phyloP scores from a whole-genome alignment of 2,113 vertebrate species.

The Petromus typicus region DNA sequence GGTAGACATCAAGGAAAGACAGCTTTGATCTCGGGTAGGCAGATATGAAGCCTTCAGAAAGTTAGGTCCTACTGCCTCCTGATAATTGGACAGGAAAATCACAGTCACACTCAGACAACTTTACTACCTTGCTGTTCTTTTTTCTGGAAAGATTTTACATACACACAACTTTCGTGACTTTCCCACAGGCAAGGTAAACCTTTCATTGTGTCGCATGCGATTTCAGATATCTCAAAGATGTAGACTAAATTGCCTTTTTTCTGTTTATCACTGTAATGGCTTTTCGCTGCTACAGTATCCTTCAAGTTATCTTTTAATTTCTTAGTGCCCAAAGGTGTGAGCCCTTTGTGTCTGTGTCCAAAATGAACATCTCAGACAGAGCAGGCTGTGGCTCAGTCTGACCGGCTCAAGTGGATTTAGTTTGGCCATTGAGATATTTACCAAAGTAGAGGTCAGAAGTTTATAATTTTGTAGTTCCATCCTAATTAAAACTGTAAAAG shows the following conservation, averaged over 20 bases:
- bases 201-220: slow-evolving; percentile 78
- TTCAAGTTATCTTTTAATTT: slow-evolving; percentile 83
- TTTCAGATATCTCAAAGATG: slow-evolving; percentile 77
- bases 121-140: slow-evolving; percentile 11
- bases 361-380: slow-evolving; percentile 45
- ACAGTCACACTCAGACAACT: slow-evolving; percentile 55
- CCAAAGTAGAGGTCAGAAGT: background rate
- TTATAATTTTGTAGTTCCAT: background rate
- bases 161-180: slow-evolving; percentile 79
- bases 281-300: slow-evolving; percentile 66
- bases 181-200: slow-evolving; percentile 80
- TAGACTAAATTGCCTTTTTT: slow-evolving; percentile 68
- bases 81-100: slow-evolving; percentile 75
- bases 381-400: background rate
- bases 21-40: slow-evolving; percentile 76
- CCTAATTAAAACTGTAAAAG: slow-evolving; percentile 33
- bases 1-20: slow-evolving; percentile 77
- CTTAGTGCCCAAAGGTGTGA: slow-evolving; percentile 58
- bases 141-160: slow-evolving; percentile 74
- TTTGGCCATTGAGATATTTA: background rate
- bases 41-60: slow-evolving; percentile 78
- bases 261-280: slow-evolving; percentile 71
- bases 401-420: slow-evolving; percentile 3
- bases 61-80: slow-evolving; percentile 57
- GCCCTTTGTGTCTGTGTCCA: slow-evolving; percentile 27